A percentile compares a stretch with the other conserved stretches of the same genome.
phyloP scores from a whole-genome alignment of 2,888 invertebrate genomes.

The Galerucella calmariensis region DNA sequence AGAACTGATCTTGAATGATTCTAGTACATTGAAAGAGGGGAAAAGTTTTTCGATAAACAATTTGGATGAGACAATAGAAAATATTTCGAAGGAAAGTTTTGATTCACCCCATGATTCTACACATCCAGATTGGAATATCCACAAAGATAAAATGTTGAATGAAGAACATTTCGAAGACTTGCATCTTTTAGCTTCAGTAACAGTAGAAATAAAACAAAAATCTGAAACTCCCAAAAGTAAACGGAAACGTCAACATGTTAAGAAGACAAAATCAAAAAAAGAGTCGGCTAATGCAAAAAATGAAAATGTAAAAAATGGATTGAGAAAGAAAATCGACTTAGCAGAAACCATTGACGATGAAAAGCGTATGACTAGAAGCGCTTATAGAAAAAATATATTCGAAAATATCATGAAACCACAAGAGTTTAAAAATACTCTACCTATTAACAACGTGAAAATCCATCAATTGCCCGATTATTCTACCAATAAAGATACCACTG shows the following conservation, averaged over 20 bases:
- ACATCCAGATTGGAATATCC: not conserved
- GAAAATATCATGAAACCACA: constrained; percentile 14
- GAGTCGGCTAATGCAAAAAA: not conserved
- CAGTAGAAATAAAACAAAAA: constrained; percentile 5
- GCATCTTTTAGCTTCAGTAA: constrained; percentile 4
- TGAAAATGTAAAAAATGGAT: not conserved
- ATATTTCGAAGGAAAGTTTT: not conserved
- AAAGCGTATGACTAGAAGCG: constrained; percentile 7
- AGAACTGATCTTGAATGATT: not conserved
- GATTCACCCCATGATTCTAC: not conserved
- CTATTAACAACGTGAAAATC: constrained; percentile 11
- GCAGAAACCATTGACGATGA: not conserved
- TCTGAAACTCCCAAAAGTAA: not conserved
- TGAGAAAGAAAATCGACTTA: not conserved
- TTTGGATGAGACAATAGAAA: not conserved
- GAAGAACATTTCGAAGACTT: not conserved
- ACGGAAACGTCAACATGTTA: not conserved
- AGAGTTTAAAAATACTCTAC: constrained; percentile 6
- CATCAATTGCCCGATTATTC: constrained; percentile 14
- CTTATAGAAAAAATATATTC: constrained; percentile 10
- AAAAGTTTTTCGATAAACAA: not conserved
- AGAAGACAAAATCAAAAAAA: not conserved
- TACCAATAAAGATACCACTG: constrained; percentile 34
- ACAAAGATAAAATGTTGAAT: not conserved
- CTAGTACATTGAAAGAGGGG: not conserved